Conservation (phyloP, 2,113 vertebrate genomes). For the Sinocyclocheilus anophthalmus region DNA sequence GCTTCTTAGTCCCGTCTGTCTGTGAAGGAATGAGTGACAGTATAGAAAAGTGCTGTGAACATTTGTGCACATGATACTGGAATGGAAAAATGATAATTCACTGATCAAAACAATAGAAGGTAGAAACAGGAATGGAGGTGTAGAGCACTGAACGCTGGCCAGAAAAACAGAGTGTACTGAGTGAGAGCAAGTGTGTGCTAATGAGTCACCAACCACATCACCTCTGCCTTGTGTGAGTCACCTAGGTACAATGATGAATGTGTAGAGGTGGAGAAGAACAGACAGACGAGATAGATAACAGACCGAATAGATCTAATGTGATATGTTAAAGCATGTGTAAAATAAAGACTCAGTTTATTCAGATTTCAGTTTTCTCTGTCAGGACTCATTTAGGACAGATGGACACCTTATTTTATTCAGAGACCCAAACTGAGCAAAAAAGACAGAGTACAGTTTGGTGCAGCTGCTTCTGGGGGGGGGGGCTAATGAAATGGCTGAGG, state of each 20-base stretch:
- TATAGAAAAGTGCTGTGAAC: background rate
- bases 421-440: no score
- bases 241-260: constrained; percentile 65
- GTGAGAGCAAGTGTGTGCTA: constrained; percentile 20
- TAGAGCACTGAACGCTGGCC: constrained; percentile 20
- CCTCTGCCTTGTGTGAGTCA: constrained; percentile 78
- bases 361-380: background rate
- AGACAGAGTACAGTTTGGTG: no score
- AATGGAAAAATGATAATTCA: background rate
- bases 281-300: background rate
- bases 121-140: constrained; percentile 3
- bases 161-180: constrained; percentile 14
- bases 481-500: no score
- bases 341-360: background rate
- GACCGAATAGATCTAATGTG: background rate
- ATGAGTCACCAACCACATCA: constrained; percentile 71
- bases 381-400: background rate
- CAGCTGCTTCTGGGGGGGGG: no score
- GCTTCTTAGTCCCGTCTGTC: constrained; percentile 13
- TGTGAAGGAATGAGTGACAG: constrained; percentile 19
- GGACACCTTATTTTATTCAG: no score
- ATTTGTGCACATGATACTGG: background rate
- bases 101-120: constrained; percentile 10
- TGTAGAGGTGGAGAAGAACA: constrained; percentile 6
- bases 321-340: background rate